Conservation (phyloP, 1,140 invertebrate genomes). For the Ceratosolen solmsi region DNA sequence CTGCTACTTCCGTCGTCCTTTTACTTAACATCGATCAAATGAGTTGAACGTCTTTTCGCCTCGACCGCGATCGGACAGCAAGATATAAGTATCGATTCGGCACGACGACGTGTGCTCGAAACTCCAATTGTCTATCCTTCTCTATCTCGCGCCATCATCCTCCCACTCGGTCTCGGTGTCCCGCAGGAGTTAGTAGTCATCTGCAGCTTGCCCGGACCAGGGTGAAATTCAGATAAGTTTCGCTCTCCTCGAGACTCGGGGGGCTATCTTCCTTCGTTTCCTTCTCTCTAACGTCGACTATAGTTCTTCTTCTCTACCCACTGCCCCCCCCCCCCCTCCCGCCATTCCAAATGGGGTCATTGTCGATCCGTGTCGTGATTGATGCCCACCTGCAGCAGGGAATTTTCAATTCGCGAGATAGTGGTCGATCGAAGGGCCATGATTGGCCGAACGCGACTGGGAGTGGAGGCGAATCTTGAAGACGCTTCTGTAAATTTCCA, state of each 20-base stretch:
- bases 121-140: background rate
- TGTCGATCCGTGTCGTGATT: conserved; percentile 43
- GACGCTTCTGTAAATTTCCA: too few species aligned
- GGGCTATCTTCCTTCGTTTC: conserved; percentile 28
- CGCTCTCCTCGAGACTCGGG: background rate
- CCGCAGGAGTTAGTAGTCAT: background rate
- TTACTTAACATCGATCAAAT: background rate
- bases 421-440: background rate
- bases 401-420: conserved; percentile 48
- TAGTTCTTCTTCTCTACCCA: conserved; percentile 40
- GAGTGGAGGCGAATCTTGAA: background rate
- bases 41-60: conserved; percentile 29
- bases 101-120: background rate
- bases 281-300: background rate
- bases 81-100: conserved; percentile 50
- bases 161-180: background rate
- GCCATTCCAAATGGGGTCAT: conserved; percentile 27
- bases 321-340: background rate
- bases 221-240: conserved; percentile 51
- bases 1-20: too few species aligned
- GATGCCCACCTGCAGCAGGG: conserved; percentile 14
- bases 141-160: too few species aligned
- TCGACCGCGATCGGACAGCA: conserved; percentile 40
- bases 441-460: background rate
- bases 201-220: background rate